Base-by-base conservation (phyloP, 1,140 invertebrate species). In the Caenorhabditis inopinata region DNA sequence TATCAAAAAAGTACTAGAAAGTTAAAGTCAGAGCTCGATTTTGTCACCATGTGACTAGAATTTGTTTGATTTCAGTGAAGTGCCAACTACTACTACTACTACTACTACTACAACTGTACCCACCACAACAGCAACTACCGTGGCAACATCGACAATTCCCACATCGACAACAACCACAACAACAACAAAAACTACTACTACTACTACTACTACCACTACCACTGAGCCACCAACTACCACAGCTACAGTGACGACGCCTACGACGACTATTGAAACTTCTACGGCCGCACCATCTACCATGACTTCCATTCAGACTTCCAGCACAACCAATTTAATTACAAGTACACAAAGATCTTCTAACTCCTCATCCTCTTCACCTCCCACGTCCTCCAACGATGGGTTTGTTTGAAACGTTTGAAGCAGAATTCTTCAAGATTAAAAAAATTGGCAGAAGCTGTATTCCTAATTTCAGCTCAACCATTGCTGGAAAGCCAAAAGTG, bases 401-500 rank as follows among this genome's bases (percentile, higher is more conserved):
- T n/a, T n/a, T n/a, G n/a, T n/a, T n/a, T n/a, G n/a, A n/a, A n/a
- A n/a, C n/a, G n/a, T n/a, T n/a, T n/a, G n/a, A n/a, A n/a, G n/a
- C n/a, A n/a, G n/a, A n/a, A n/a, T n/a, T n/a, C n/a, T n/a, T n/a
- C n/a, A n/a, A n/a, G n/a, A n/a, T n/a, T n/a, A n/a, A n/a, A n/a
- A n/a, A n/a, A n/a, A n/a, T n/a, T n/a, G n/a, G n/a, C 45, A 11
- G 11, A 11, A 46, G 45, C n/a, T 46, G 45, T n/a, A 46, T 46
- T 46, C 45, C n/a, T 45, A 45, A 27, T 23, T 75, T 75, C 42
- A 75, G 35, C 35, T 58, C 48, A 16, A 68, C 58, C 1, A 16
- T 58, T 21, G 49, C 53, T 25, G 58, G 58, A 68, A 75, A 49
- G 46, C 49, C 76, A 81, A 25, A 83, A 77, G 84, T 88, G 14